These are phyloP conservation scores for Hedychridium roseum DNA, from an alignment of 2,888 invertebrate genomes.

Conservation along the genomic window DNA sequence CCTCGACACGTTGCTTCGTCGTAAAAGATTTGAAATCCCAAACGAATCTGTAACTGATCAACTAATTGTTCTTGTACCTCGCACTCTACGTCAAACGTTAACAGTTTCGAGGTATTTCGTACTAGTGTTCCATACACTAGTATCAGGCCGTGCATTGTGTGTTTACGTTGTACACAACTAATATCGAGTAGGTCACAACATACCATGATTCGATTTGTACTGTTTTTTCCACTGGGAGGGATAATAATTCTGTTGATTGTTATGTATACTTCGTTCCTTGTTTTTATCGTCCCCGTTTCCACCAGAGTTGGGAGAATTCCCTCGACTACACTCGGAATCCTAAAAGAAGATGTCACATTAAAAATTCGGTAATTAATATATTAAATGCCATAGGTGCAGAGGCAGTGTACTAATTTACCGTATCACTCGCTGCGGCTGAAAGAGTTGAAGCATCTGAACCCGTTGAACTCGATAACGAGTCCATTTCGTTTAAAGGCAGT, in stretches of 20 bases:
- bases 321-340: slow-evolving; percentile 62
- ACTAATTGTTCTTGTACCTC: too few relatives aligned
- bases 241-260: slow-evolving; percentile 52
- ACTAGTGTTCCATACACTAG: too few relatives aligned
- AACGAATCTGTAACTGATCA: too few relatives aligned
- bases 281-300: slow-evolving; percentile 55
- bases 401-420: slow-evolving; percentile 54
- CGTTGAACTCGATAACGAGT: slow-evolving; percentile 60
- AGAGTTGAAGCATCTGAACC: slow-evolving; percentile 62
- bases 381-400: too few relatives aligned
- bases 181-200: too few relatives aligned
- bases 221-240: slow-evolving; percentile 54
- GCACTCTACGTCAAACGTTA: too few relatives aligned
- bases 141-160: too few relatives aligned
- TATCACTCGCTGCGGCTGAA: slow-evolving; percentile 61
- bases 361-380: too few relatives aligned
- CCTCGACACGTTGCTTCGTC: too few relatives aligned
- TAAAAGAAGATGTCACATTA: slow-evolving; percentile 27
- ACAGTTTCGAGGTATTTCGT: too few relatives aligned
- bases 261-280: slow-evolving; percentile 52
- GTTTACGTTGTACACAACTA: too few relatives aligned
- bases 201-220: slow-evolving; percentile 58
- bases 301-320: slow-evolving; percentile 61
- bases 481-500: slow-evolving; percentile 51
- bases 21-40: too few relatives aligned